These are phyloP conservation scores for Rhopalosiphum nymphaeae DNA, from an alignment of 2,888 invertebrate genomes.

Conservation along the genomic window DNA sequence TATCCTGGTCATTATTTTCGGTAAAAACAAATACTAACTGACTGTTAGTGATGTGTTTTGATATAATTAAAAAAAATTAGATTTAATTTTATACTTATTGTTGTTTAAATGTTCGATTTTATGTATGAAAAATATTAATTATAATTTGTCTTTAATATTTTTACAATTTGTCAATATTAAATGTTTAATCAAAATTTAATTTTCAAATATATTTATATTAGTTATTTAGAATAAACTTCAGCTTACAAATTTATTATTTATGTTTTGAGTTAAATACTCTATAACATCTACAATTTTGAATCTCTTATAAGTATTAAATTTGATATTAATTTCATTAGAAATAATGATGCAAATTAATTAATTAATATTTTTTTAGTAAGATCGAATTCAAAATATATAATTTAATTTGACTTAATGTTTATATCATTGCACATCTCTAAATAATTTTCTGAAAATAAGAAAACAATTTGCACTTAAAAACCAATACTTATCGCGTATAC, in stretches of 20 bases:
- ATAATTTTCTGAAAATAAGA: constrained; percentile 29
- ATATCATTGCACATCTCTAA: constrained; percentile 49
- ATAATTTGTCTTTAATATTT: background rate
- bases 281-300: background rate
- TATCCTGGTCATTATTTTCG: constrained; percentile 44
- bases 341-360: background rate
- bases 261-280: background rate
- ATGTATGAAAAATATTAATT: background rate
- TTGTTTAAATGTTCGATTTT: constrained; percentile 21
- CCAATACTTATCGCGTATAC: constrained; percentile 28
- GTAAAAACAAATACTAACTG: constrained; percentile 58
- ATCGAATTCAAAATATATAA: background rate
- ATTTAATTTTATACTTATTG: background rate
- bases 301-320: background rate
- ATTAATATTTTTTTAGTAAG: background rate
- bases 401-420: background rate
- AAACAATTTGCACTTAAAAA: background rate
- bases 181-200: background rate
- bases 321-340: background rate
- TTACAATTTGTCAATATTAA: background rate
- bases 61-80: constrained; percentile 12
- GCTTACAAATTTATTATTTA: background rate
- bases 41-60: constrained; percentile 53
- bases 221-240: background rate
- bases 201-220: background rate